These are phyloP conservation scores for Microplitis manilae DNA, from an alignment of 2,888 invertebrate genomes.

Conservation along the genomic window DNA sequence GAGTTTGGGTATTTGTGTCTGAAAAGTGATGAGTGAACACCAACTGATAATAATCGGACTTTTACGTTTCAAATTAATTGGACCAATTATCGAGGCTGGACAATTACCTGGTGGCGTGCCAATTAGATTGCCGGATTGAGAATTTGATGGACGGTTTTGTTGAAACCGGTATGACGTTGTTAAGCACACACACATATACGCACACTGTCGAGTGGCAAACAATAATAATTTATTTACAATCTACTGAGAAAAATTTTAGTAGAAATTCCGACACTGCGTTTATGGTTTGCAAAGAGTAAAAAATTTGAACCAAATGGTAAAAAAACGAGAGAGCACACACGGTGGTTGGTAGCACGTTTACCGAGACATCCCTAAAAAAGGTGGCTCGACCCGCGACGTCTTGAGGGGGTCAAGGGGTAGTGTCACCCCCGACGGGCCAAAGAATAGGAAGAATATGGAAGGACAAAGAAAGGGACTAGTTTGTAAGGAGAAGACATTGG, in stretches of 20 bases:
- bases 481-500: constrained; percentile 39
- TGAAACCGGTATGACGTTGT: constrained; percentile 16
- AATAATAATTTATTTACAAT: constrained; percentile 3
- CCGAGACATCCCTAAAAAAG: constrained; percentile 30
- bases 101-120: constrained; percentile 67
- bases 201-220: constrained; percentile 5
- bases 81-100: constrained; percentile 67
- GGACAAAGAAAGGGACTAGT: constrained; percentile 36
- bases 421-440: constrained; percentile 35
- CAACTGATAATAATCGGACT: constrained; percentile 62
- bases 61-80: constrained; percentile 69
- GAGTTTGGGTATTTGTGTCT: constrained; percentile 24
- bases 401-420: constrained; percentile 53
- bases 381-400: constrained; percentile 54
- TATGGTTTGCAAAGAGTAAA: too few relatives aligned
- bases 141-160: constrained; percentile 46
- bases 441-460: constrained; percentile 41
- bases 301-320: neutral
- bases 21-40: constrained; percentile 45
- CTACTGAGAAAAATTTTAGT: neutral
- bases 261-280: too few relatives aligned
- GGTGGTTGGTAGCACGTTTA: constrained; percentile 30
- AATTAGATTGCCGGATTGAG: constrained; percentile 68
- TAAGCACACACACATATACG: constrained; percentile 7
- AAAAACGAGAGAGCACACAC: constrained; percentile 4